A percentile compares a stretch with the other conserved stretches of the same genome.
Conservation (phyloP, 2,113 vertebrate species). For the Atlantisia rogersi region DNA sequence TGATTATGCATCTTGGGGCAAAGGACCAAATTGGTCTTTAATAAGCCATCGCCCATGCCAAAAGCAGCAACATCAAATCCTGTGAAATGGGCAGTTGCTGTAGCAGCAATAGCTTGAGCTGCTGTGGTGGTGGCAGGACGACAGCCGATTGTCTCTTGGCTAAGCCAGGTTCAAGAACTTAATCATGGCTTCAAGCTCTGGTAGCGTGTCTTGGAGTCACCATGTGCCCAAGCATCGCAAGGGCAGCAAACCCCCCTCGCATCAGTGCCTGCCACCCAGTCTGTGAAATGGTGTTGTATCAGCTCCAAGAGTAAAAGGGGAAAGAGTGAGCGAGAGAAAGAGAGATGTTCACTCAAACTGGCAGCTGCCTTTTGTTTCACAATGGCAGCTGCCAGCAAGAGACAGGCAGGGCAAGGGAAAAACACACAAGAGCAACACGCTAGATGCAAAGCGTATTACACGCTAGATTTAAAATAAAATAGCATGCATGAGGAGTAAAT, state of each 20-base stretch:
- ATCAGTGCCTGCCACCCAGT: constrained; percentile 37
- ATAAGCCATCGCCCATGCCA: constrained; percentile 55
- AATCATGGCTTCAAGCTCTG: not conserved
- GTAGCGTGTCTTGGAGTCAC: not conserved
- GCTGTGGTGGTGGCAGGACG: not conserved
- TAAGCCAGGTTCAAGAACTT: constrained; percentile 18
- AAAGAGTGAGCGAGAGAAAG: constrained; percentile 30
- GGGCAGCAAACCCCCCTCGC: not conserved
- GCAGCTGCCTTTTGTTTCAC: constrained; percentile 72
- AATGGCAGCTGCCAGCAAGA: constrained; percentile 69
- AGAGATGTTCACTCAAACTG: constrained; percentile 73
- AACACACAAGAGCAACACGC: constrained; percentile 67
- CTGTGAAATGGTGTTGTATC: constrained; percentile 31
- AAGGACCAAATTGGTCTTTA: constrained; percentile 38
- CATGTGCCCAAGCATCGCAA: not conserved
- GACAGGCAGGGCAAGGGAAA: constrained; percentile 65
- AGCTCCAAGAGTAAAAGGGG: constrained; percentile 45
- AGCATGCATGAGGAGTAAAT: constrained; percentile 53
- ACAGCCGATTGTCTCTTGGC: constrained; percentile 9
- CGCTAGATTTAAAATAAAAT: constrained; percentile 73
- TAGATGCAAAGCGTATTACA: constrained; percentile 70
- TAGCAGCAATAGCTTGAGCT: not conserved
- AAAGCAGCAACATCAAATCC: constrained; percentile 35
- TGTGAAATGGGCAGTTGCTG: constrained; percentile 5
- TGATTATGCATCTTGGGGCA: constrained; percentile 5